Conservation (phyloP, 1,140 invertebrate genomes). For the Temnothorax curvispinosus region DNA sequence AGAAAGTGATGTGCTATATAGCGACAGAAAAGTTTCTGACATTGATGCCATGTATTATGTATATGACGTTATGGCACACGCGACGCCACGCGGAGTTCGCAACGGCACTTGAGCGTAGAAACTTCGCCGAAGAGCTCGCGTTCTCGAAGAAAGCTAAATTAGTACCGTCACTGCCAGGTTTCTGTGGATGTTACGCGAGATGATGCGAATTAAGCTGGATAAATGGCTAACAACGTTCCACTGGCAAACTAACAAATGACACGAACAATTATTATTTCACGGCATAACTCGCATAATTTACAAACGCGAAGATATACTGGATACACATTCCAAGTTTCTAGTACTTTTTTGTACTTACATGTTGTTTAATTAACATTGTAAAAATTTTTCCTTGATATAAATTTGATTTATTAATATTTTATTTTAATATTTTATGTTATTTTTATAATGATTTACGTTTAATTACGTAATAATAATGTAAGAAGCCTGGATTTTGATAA, state of each 20-base stretch:
- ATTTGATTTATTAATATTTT: background rate
- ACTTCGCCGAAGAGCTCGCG: slow-evolving; percentile 6
- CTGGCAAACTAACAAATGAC: slow-evolving; percentile 35
- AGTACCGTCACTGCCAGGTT: slow-evolving; percentile 26
- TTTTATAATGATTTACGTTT: background rate
- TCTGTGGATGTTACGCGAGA: slow-evolving; percentile 29
- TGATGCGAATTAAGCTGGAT: slow-evolving; percentile 47
- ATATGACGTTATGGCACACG: slow-evolving; percentile 35
- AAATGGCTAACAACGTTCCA: slow-evolving; percentile 27
- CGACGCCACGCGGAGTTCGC: slow-evolving; percentile 11
- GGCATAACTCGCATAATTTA: slow-evolving; percentile 24
- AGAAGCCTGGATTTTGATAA: background rate
- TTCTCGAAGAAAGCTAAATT: slow-evolving; percentile 53
- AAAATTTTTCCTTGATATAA: background rate
- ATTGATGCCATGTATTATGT: slow-evolving; percentile 41
- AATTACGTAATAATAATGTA: too few relatives aligned
- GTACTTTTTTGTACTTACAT: background rate
- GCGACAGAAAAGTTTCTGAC: slow-evolving; percentile 34
- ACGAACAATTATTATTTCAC: slow-evolving; percentile 42
- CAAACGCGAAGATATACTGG: background rate
- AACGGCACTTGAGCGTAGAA: slow-evolving; percentile 34
- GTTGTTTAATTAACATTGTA: slow-evolving; percentile 10
- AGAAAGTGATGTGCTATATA: slow-evolving; percentile 14
- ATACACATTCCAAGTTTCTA: background rate
- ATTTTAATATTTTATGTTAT: background rate